Base-by-base conservation (phyloP, 2,888 invertebrate species). In the Teinopalpus imperialis region DNA sequence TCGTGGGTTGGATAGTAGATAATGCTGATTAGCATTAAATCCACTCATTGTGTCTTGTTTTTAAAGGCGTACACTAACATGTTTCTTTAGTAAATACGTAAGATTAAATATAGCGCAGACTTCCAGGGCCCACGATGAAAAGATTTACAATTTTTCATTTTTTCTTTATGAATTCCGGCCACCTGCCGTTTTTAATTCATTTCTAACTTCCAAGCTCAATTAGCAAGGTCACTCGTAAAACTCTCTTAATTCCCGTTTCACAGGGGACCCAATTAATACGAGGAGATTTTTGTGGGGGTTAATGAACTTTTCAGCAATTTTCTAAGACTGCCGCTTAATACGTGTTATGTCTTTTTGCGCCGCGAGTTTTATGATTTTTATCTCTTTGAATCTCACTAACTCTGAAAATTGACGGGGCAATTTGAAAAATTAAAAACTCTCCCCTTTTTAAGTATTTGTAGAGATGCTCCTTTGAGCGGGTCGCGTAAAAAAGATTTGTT, bases 351-450 rank as follows among this genome's bases (percentile, higher is more conserved):
- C 26, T 26, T 10, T 26, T 27, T 27, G 27, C 14, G 3, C 4
- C 14, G 10, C 1, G n/a, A 27, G n/a, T 26, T 9, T 16, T 9
- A 27, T 16, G 26, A 26, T 30, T 40, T 23, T 8, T 1, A 53
- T 52, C 48, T 48, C 57, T 56, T 54, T 49, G 43, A 49, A 51
- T 35, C 14, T 27, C 39, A 40, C 30, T 37, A 49, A 16, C 7
- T 29, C 31, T 46, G 51, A 55, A 59, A 58, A 59, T 55, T 52
- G 50, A 50, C 37, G 39, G 47, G 34, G 50, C 52, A 54, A 56
- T 60, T 60, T 57, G 40, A 52, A 56, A 48, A 55, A 54, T 54
- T 57, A 56, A 55, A 56, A 46, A 43, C 45, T 40, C 46, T 43
- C 44, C 49, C 49, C 50, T 32, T 21, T 44, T 27, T 23, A 32